Base-by-base conservation (phyloP, 2,888 invertebrate species). In the Eupithecia vulgata region DNA sequence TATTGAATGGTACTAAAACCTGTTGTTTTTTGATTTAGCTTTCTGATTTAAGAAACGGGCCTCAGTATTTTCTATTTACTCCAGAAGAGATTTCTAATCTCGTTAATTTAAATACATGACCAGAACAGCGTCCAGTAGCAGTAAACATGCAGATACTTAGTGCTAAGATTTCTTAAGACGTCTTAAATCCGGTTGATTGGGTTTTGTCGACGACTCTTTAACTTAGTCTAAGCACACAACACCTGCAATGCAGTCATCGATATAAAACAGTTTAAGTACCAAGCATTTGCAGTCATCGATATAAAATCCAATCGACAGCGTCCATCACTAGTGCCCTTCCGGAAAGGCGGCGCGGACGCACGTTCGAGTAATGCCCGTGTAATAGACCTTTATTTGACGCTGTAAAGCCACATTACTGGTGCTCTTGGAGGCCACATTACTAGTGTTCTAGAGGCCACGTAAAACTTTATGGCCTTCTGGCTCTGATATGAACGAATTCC, bases 361-460 rank as follows among this genome's bases (percentile, higher is more conserved):
- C 85, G 86, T 80, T 81, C 68, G 71, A 57, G 81, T 83, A 87
- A 85, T 85, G 80, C 80, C 81, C 85, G 80, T 84, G 85, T 90
- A 90, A 90, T 90, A 81, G 84, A 79, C 89, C 85, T 90, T 87
- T 90, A 91, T 89, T 87, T 84, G 84, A 83, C 78, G 81, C 87
- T 81, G 85, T 90, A 88, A 88, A 88, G 87, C 86, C 88, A 85
- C 88, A 88, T 88, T 86, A 85, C 78, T 71, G 17, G 74, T 73
- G 48, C 70, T 30, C 71, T 73, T 72, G 71, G n/a, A 64, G 62
- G 57, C 57, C 57, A 25, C 57, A 57, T 57, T 57, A 57, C 57
- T 57, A 25, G 52, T 21, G 57, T 5, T 57, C 52, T 34, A 30
- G 61, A 17, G 61, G 30, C 61, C 34, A 64, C 34, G 65, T 40